Conservation (phyloP, 2,797 vertebrate genomes). For the Allobates femoralis region DNA sequence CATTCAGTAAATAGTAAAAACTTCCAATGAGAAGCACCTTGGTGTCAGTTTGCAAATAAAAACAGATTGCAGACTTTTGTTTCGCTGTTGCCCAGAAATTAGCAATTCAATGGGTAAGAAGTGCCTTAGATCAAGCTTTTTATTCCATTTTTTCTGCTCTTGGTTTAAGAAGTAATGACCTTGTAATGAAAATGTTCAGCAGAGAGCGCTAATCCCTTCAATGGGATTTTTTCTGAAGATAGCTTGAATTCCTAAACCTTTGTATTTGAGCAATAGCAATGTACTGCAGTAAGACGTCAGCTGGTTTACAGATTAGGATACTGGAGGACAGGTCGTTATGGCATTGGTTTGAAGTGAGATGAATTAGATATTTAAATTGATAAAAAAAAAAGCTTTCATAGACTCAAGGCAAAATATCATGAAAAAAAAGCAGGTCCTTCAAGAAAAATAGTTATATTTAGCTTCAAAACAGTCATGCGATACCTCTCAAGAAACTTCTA, state of each 20-base stretch:
- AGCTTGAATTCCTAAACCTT: slow-evolving; percentile 18
- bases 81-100: neutral
- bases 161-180: slow-evolving; percentile 39
- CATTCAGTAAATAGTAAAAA: too few species aligned
- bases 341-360: slow-evolving; percentile 37
- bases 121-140: neutral
- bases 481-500: too few species aligned
- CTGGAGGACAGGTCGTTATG: neutral
- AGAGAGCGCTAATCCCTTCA: slow-evolving; percentile 35
- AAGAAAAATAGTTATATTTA: neutral
- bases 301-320: slow-evolving; percentile 19
- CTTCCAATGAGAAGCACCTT: neutral
- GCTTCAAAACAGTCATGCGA: neutral
- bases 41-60: neutral
- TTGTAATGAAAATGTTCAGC: slow-evolving; percentile 46
- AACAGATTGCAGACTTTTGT: neutral
- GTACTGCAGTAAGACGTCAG: slow-evolving; percentile 17
- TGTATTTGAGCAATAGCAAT: neutral
- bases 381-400: slow-evolving; percentile 21
- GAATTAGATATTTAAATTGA: neutral
- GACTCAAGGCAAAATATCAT: neutral
- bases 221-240: slow-evolving; percentile 30
- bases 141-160: slow-evolving; percentile 5
- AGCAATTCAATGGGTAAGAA: neutral
- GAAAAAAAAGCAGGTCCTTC: neutral